Evolutionary conservation across 2,888 invertebrate genomes (phyloP), one percentile per base, ranked within the genome.

Genomic region (Epinotia bilunana): DNA sequence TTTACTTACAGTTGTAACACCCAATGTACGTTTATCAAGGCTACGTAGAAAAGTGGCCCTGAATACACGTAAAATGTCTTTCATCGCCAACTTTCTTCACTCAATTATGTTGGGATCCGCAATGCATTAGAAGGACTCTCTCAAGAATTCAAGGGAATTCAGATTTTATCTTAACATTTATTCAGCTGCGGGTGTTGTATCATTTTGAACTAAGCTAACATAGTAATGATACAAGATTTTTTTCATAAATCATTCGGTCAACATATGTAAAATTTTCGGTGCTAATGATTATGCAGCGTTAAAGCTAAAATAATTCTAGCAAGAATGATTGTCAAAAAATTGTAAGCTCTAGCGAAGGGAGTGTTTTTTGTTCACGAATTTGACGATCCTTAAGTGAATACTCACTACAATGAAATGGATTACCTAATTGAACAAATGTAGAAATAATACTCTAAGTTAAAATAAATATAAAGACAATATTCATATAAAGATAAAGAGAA

Each of bases 61-160:
- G 57, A 69, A 69, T 74, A 68, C 33, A 28, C 16, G 57, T 63
- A 28, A 18, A 61, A 73, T 63, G 69, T 49, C 55, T 74, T 63
- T 69, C 73, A 73, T 57, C 62, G 57, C 43, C 46, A 57, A 46
- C 57, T 69, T 62, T 55, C 68, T 28, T 55, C 57, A 62, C 57
- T 63, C 73, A 74, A 74, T 74, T 74, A 74, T 74, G 69, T 74
- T 49, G 62, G 68, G 69, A 57, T 74, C 73, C 63, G 28, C 73
- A 61, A 43, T 43, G 61, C 23, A 55, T 61, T 67, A 43, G 55
- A 18, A 39, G 39, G 53, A 58, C 61, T 33, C 33, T 33, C 33
- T 39, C 9, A 6, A 61, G 73, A 67, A 73, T 61, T 61, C n/a
- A n/a, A 43, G 6, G 20, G 39, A 55, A 63, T 63, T 63, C 43